phyloP scores from a whole-genome alignment of 2,113 vertebrate genomes.

The Heliornis fulica region DNA sequence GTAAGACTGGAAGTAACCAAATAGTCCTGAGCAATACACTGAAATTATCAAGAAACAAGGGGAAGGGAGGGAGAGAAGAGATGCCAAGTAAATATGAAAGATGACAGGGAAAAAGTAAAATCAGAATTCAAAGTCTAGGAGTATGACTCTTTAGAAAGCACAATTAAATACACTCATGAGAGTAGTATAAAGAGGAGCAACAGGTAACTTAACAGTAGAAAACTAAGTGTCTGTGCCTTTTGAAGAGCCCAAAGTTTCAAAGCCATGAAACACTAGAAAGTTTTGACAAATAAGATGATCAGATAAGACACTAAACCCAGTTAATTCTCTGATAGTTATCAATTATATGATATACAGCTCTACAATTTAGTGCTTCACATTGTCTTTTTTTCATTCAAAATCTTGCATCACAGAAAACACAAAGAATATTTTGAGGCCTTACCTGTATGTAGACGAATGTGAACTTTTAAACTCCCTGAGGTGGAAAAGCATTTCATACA shows the following conservation, averaged over 20 bases:
- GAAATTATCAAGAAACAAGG: not conserved
- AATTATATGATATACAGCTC: not conserved
- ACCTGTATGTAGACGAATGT: constrained; percentile 98
- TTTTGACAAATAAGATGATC: not conserved
- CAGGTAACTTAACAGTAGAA: not conserved
- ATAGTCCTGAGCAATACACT: not conserved
- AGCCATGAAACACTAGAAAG: not conserved
- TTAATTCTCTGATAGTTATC: not conserved
- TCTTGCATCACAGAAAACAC: not conserved
- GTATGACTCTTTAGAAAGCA: not conserved
- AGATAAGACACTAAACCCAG: not conserved
- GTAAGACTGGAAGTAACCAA: not conserved
- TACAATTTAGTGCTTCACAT: not conserved
- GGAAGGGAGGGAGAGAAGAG: not conserved
- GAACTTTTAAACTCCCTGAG: constrained; percentile 98
- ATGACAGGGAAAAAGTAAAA: not conserved
- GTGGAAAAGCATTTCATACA: constrained; percentile 99
- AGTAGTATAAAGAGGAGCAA: not conserved
- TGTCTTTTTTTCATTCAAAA: not conserved
- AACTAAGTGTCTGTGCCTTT: not conserved
- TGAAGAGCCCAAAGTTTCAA: not conserved
- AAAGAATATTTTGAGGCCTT: constrained; percentile 9
- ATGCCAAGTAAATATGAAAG: not conserved
- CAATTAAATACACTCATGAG: not conserved
- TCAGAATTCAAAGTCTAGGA: not conserved